Evolutionary conservation across 1,140 invertebrate genomes (phyloP).

Genomic region (Brachionus paranguensis): DNA sequence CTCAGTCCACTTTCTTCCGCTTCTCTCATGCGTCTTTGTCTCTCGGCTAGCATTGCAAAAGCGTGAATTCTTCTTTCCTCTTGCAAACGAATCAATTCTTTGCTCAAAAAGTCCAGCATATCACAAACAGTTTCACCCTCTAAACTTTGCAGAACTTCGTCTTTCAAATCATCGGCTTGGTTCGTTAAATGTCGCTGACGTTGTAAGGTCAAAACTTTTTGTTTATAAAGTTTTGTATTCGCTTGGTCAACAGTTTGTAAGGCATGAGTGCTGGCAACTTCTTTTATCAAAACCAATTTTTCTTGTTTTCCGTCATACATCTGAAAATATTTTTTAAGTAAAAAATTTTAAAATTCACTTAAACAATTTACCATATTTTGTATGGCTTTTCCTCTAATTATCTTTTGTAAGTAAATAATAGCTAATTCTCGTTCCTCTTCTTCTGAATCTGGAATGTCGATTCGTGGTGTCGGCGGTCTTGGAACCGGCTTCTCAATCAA

Average conservation of each 20-base stretch:
- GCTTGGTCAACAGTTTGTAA: constrained; percentile 58
- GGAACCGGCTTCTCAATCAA: constrained; percentile 57
- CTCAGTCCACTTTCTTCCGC: constrained; percentile 66
- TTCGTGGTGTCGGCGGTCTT: constrained; percentile 59
- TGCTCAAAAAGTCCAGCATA: constrained; percentile 67
- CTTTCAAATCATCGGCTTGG: constrained; percentile 42
- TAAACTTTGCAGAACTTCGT: constrained; percentile 47
- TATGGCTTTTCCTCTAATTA: constrained; percentile 64
- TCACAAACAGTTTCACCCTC: constrained; percentile 63
- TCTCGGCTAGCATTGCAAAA: constrained; percentile 64
- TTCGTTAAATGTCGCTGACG: constrained; percentile 51
- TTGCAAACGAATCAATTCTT: constrained; percentile 66
- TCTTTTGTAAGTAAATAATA: constrained; percentile 62
- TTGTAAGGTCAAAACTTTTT: constrained; percentile 55
- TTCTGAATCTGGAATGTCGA: constrained; percentile 56
- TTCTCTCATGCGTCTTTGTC: constrained; percentile 64
- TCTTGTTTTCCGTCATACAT: constrained; percentile 66
- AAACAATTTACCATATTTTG: constrained; percentile 61
- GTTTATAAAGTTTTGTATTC: constrained; percentile 54
- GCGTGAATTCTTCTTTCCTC: constrained; percentile 68
- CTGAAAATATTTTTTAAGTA: constrained; percentile 51
- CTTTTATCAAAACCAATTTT: constrained; percentile 64
- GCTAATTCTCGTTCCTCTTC: constrained; percentile 61
- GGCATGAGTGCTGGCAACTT: constrained; percentile 63
- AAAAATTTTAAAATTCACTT: constrained; percentile 13